Evolutionary conservation across 1,140 invertebrate genomes (phyloP).

Genomic region (Drosophila fuyamai): DNA sequence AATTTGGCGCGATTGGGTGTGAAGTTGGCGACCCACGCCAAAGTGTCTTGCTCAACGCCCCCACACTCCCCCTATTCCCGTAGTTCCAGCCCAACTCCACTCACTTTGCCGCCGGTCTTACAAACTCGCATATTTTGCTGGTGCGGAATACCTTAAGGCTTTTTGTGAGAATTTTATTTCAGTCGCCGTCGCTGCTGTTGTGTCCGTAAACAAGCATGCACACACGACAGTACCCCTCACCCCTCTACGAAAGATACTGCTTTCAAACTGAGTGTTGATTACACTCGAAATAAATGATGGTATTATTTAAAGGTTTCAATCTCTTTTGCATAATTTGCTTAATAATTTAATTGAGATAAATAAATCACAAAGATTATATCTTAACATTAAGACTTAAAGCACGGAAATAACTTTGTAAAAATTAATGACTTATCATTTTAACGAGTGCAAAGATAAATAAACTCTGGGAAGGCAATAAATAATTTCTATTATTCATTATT

Average conservation of each 20-base stretch:
- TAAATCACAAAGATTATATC: no score
- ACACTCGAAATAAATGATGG: conserved; percentile 6
- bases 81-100: conserved; percentile 21
- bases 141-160: conserved; percentile 79
- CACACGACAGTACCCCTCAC: neutral
- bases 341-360: no score
- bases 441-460: no score
- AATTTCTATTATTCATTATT: no score
- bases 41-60: conserved; percentile 9
- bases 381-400: no score
- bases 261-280: conserved; percentile 10
- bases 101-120: conserved; percentile 36
- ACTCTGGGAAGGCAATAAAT: no score
- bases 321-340: no score
- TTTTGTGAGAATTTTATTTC: conserved; percentile 75
- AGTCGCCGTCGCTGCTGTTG: conserved; percentile 62
- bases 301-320: no score
- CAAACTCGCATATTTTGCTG: conserved; percentile 73
- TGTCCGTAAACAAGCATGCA: conserved; percentile 65
- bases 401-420: no score
- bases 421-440: no score
- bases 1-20: conserved; percentile 79
- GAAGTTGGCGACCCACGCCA: conserved; percentile 64
- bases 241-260: conserved; percentile 21
- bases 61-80: conserved; percentile 5